Conservation (phyloP, 37 sponge, comb jelly and placozoan species). For the Chondrosia reniformis region DNA sequence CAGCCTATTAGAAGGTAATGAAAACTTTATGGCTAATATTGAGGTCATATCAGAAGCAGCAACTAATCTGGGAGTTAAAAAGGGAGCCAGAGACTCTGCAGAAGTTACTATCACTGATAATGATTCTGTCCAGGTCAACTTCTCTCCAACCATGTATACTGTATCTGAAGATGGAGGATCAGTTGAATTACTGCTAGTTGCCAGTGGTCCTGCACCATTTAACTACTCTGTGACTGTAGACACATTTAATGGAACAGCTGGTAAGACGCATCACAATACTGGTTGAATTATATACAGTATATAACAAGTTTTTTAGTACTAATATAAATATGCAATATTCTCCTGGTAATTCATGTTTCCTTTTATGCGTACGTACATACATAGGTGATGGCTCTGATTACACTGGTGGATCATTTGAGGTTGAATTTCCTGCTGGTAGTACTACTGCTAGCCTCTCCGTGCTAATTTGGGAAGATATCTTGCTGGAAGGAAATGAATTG, state of each 20-base stretch:
- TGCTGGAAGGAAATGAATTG: slow-evolving; percentile 19
- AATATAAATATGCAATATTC: too few relatives aligned
- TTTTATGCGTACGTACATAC: too few relatives aligned
- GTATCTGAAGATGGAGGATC: slow-evolving; percentile 19
- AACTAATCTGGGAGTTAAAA: background rate
- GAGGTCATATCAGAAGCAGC: background rate
- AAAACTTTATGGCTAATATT: slow-evolving; percentile 21
- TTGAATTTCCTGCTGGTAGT: slow-evolving; percentile 13
- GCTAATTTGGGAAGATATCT: slow-evolving; percentile 24
- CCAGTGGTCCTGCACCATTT: background rate
- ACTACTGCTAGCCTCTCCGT: slow-evolving; percentile 2
- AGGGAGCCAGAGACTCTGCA: background rate
- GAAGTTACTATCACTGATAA: background rate
- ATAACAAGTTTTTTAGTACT: too few relatives aligned
- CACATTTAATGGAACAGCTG: background rate
- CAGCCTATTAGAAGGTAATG: background rate
- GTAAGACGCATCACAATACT: too few relatives aligned
- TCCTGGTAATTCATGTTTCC: too few relatives aligned
- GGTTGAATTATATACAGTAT: too few relatives aligned
- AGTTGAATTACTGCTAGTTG: background rate
- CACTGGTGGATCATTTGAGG: too few relatives aligned
- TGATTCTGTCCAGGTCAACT: background rate
- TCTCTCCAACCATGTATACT: background rate
- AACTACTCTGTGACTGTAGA: background rate
- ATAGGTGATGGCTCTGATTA: too few relatives aligned